Evolutionary conservation across 1,140 invertebrate genomes (phyloP), one percentile per base, ranked within the genome.

Genomic region (Acromyrmex charruanus): DNA sequence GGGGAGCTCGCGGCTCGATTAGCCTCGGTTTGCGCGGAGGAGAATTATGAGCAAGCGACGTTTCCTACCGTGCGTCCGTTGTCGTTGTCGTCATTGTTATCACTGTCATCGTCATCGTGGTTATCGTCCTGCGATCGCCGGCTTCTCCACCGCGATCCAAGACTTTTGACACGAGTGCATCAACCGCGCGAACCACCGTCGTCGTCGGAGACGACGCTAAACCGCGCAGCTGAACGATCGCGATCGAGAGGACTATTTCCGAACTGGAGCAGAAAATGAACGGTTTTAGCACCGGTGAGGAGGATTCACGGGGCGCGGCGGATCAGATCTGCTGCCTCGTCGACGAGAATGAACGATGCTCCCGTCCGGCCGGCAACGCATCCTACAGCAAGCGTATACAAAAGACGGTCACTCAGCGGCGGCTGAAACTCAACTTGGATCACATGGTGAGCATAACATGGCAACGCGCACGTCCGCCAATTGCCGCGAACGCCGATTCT

Each of bases 301-400:
- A 98, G 96, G 98, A 98, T 95, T 98, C 98, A 75, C 96, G 97
- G 91, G 97, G 97, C 80, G 97, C 97, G 91, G 96, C 97, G 51
- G 98, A 99, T 93, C 98, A 99, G 96, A 97, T 98, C 89, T 99
- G 99, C 96, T 99, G 99, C 96, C 96, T 99, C 81, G 97, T 99
- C 90, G 99, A 99, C 95, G 98, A 98, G 92, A 97, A 97, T 87
- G 97, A 98, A 80, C 96, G 98, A 80, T 99, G 99, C 95, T 96
- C 96, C 86, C 96, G 98, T 92, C 96, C 97, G 66, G 98, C 99
- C 89, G 99, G 99, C 71, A 99, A 99, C 96, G 99, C 99, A 85
- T 98, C 98, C 59, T 99, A 99, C 95, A 99, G 98, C 95, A 99
- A 99, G 94, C 96, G 98, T 88, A 99, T 99, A 91, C 98, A 99